Percentiles rank a stretch among this genome's conserved stretches.
phyloP scores from a whole-genome alignment of 2,113 vertebrate species.

The Corythornis madagascariensis region DNA sequence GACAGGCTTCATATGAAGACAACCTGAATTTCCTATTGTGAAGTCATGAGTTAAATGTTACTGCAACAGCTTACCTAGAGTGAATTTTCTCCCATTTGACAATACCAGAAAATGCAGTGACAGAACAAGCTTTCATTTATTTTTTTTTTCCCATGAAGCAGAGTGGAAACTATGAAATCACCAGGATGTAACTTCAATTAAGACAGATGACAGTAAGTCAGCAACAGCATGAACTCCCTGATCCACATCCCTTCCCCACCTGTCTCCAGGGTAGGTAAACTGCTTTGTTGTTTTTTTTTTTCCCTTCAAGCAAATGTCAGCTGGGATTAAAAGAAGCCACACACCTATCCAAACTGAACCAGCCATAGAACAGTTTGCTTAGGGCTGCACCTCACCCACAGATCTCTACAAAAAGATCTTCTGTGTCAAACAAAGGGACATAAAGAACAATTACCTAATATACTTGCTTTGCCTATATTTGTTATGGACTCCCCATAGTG shows the following conservation, averaged over 20 bases:
- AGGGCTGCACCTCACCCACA: rapidly evolving
- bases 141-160: background rate
- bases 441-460: constrained; percentile 81
- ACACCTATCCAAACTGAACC: background rate
- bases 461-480: constrained; percentile 96
- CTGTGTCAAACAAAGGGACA: background rate
- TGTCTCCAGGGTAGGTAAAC: background rate
- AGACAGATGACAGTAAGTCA: background rate
- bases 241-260: background rate
- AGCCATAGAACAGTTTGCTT: background rate
- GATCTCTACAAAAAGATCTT: background rate
- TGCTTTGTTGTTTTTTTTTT: background rate
- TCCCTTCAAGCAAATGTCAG: background rate
- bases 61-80: background rate
- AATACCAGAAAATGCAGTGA: background rate
- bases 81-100: background rate
- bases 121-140: background rate
- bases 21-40: background rate
- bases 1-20: background rate
- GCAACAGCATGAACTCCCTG: background rate
- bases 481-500: constrained; percentile 98
- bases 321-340: background rate
- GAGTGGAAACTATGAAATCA: background rate
- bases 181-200: background rate
- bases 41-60: background rate